phyloP scores from a whole-genome alignment of 2,888 invertebrate species.

The Brachycybe producta region DNA sequence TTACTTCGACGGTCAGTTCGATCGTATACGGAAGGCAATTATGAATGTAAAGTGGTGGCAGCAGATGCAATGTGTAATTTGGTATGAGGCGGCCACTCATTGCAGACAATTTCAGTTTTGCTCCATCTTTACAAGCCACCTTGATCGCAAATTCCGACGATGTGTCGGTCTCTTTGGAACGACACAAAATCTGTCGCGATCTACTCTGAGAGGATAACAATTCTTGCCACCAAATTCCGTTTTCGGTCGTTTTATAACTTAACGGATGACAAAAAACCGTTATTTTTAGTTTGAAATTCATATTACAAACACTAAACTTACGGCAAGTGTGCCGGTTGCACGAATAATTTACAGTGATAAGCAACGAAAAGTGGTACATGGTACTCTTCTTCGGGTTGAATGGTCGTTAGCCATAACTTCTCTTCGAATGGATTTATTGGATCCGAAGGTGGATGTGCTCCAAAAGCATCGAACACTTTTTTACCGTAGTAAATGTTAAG shows the following conservation, averaged over 20 bases:
- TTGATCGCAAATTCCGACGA: constrained; percentile 50
- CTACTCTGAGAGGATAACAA: constrained; percentile 49
- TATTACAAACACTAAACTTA: constrained; percentile 37
- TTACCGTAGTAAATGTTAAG: constrained; percentile 61
- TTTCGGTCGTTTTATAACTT: constrained; percentile 54
- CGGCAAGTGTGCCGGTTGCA: constrained; percentile 60
- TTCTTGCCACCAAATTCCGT: constrained; percentile 69
- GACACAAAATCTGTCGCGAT: constrained; percentile 53
- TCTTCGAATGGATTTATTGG: constrained; percentile 59
- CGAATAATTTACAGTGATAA: constrained; percentile 61
- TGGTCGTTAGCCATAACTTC: constrained; percentile 53
- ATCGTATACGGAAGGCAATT: constrained; percentile 54
- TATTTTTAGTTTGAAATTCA: not conserved
- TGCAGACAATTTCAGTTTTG: constrained; percentile 24
- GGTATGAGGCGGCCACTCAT: constrained; percentile 43
- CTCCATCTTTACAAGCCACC: constrained; percentile 45
- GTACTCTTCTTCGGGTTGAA: constrained; percentile 59
- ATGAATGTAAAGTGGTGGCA: constrained; percentile 59
- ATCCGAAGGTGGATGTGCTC: constrained; percentile 27
- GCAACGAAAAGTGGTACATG: constrained; percentile 65
- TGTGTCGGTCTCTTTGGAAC: constrained; percentile 47
- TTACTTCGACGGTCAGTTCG: not conserved
- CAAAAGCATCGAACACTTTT: constrained; percentile 50
- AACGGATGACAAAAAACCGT: constrained; percentile 30
- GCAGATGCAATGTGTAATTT: constrained; percentile 55